Conservation (phyloP, 2,797 vertebrate genomes). For the Tolypeutes matacus region DNA sequence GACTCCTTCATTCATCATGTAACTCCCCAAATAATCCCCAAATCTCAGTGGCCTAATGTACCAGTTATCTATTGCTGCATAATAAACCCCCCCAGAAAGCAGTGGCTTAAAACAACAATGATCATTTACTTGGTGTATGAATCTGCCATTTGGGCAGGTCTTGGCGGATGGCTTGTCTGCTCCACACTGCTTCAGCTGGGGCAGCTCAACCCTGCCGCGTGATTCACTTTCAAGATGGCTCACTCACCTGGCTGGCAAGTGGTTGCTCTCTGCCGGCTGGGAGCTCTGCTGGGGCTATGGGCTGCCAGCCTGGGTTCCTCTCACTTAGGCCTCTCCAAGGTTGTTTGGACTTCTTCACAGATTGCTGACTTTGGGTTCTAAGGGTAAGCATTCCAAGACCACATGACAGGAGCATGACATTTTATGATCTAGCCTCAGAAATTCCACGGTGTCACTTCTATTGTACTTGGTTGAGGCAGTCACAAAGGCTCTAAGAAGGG, state of each 20-base stretch:
- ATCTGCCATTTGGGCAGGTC: neutral
- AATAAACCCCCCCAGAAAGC: neutral
- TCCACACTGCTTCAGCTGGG: neutral
- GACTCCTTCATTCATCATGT: neutral
- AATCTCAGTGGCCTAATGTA: neutral
- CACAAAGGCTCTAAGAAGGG: neutral
- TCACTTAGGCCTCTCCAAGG: neutral
- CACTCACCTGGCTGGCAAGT: neutral
- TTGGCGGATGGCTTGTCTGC: neutral
- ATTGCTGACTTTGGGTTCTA: neutral
- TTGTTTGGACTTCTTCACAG: neutral
- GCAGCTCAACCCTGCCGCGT: neutral
- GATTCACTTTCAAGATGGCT: neutral
- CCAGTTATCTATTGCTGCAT: neutral
- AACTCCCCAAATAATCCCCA: neutral
- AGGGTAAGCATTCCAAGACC: neutral
- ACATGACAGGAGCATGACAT: neutral
- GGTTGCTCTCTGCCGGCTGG: neutral
- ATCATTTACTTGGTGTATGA: neutral
- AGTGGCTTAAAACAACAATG: neutral
- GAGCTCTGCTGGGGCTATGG: neutral
- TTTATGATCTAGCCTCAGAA: neutral
- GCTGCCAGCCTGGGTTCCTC: fast-evolving
- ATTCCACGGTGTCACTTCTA: neutral
- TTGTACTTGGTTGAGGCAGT: neutral